Base-by-base conservation (phyloP, 2,797 vertebrate genomes). In the Pangasius mekongensis region DNA sequence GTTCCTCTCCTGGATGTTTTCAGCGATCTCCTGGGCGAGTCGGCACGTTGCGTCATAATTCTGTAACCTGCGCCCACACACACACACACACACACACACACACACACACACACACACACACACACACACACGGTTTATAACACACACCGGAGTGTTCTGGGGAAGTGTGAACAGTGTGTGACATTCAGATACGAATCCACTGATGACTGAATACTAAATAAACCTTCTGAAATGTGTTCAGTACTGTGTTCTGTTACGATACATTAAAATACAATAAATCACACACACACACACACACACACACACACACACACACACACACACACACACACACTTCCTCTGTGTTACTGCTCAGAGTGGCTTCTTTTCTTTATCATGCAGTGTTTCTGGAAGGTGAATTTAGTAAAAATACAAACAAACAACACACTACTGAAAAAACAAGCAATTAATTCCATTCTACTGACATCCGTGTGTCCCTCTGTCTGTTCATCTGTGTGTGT, bases 1-100 rank as follows among this genome's bases (percentile, higher is more conserved):
- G 93, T 97, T 98, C 47, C 97, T 94, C 90, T 98, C 97, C 93
- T 99, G 97, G 87, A 99, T 96, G 90, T 95, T 98, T 95, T 99
- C 98, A 11, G 98, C 98, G 85, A 97, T 95, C 92, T 99, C 98
- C 92, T 99, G 98, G 27, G 98, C 97, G 89, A 97, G 93, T 27
- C 97, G 96, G 88, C 97, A 98, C 3, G 98, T 94, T 87, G 96
- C 96, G 84, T 98, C 98, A 30, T 98, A 97, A 81, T 97, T 95
- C 87, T 96, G 95, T 66, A 98, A 95, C 98, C 98, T 99, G 18
- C 18, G 5, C 1, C 24, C 10, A 14, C 47, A 84, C 18, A 67
- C 43, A 56, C 30, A 56, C 77, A 80, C 49, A 80, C 52, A 36
- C 76, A 56, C 76, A 56, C n/a, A 84, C 36, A 64, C 60, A 52